Evolutionary conservation across 2,797 vertebrate species (phyloP), one percentile per base, ranked within the genome.

Genomic region (Platyrinchus mystaceus): DNA sequence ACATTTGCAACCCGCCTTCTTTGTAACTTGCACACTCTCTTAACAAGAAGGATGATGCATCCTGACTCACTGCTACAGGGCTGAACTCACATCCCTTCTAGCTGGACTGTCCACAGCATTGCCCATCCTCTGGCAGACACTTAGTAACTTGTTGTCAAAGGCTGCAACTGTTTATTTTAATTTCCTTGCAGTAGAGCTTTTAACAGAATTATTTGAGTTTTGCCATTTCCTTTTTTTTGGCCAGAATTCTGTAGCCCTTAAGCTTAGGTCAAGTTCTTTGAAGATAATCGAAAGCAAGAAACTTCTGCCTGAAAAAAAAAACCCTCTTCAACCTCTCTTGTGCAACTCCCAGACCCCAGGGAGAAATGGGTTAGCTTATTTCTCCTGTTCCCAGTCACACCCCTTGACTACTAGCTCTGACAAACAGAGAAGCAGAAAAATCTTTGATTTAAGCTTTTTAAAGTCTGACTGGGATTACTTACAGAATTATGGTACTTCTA

Each of bases 41-140:
- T 94, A 50, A 50, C 7, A 2, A 59, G 74, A 90, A 93, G 39
- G 60, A 91, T 88, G 85, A 90, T 73, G 43, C 74, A 84, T 69
- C 20, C 74, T 92, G 86, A 91, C 62, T 90, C 93, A 93, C 12
- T 62, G 44, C 28, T 37, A 16, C 66, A 44, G 59, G 37, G 44
- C 44, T 94, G 39, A 67, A 64, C 39, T 74, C 78, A 44, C 34
- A 77, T 30, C 21, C 78, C 21, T 47, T 52, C 60, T n/a, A 56
- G 59, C 17, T 22, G 22, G 12, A 22, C 39, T 44, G 39, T 14
- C 32, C 39, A 39, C 39, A 84, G 66, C 30, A 58, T 3, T 34
- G 34, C 24, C 58, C 10, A 9, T 37, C 24, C 43, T 73, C 74
- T 43, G 44, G 19, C 32, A 62, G 67, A 56, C 22, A 69, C 12